A percentile compares a stretch with the other conserved stretches of the same genome.
phyloP scores from a whole-genome alignment of 23 tunicate genomes.

The Corella eumyota region DNA sequence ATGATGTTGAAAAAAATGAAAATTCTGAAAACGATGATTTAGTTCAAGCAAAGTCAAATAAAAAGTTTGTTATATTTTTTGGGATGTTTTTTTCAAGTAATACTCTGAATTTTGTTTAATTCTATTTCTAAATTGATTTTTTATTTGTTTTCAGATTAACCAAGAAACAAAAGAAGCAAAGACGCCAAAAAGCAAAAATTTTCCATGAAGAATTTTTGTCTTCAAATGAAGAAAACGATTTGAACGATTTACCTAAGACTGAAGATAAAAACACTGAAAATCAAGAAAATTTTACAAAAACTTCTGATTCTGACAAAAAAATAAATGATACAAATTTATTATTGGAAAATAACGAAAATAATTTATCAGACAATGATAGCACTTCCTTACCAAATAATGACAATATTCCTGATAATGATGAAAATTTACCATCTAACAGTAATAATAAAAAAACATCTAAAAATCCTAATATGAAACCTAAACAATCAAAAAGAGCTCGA shows the following conservation, averaged over 20 bases:
- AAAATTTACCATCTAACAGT: no score
- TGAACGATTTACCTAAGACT: neutral
- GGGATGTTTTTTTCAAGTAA: neutral
- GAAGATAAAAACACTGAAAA: neutral
- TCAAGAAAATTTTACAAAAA: slow-evolving; percentile 1
- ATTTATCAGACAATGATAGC: neutral
- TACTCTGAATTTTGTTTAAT: neutral
- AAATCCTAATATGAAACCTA: no score
- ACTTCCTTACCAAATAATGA: no score
- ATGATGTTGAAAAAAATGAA: no score
- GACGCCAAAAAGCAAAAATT: slow-evolving; percentile 19
- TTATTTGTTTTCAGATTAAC: slow-evolving; percentile 21
- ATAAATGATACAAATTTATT: neutral
- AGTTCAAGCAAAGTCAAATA: neutral
- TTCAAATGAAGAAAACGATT: slow-evolving; percentile 4
- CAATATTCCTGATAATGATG: no score
- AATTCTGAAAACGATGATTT: neutral
- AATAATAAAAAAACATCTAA: no score
- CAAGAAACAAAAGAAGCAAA: slow-evolving; percentile 58
- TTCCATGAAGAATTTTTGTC: slow-evolving; percentile 8
- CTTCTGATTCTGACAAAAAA: neutral
- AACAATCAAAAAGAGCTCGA: no score
- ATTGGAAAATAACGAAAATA: neutral
- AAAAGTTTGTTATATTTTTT: neutral
- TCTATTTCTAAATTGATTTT: no score